These are phyloP conservation scores for Channallabes apus DNA, from an alignment of 2,797 vertebrate genomes.

Conservation along the genomic window DNA sequence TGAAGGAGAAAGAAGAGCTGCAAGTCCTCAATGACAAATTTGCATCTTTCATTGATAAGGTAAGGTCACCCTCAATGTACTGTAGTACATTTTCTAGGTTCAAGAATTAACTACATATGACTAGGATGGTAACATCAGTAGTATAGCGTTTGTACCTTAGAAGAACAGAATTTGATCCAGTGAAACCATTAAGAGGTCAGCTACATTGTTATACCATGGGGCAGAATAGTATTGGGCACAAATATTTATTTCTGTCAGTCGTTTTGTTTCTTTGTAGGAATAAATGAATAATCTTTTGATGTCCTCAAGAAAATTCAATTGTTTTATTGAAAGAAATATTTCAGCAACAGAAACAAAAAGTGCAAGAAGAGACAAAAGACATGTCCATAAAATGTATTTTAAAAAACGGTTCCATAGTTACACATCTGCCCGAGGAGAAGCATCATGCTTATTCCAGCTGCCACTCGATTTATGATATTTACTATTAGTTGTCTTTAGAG, in stretches of 20 bases:
- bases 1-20: slow-evolving; percentile 68
- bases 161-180: not conserved
- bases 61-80: slow-evolving; percentile 33
- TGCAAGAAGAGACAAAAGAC: not conserved
- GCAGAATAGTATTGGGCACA: not conserved
- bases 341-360: not conserved
- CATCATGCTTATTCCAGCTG: not conserved
- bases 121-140: not conserved
- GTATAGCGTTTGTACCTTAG: not conserved
- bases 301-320: not conserved
- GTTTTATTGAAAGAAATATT: not conserved
- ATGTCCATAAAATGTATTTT: not conserved
- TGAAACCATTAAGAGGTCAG: not conserved
- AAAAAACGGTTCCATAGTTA: not conserved
- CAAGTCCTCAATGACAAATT: slow-evolving; percentile 70
- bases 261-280: not conserved
- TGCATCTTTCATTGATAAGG: slow-evolving; percentile 68
- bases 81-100: not conserved
- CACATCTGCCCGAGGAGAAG: not conserved
- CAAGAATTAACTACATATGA: not conserved
- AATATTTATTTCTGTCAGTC: not conserved
- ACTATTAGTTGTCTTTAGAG: not conserved
- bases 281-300: not conserved
- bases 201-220: not conserved
- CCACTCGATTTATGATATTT: not conserved